Evolutionary conservation across 2,888 invertebrate genomes (phyloP), one percentile per base, ranked within the genome.

Genomic region (Escarpia spicata): DNA sequence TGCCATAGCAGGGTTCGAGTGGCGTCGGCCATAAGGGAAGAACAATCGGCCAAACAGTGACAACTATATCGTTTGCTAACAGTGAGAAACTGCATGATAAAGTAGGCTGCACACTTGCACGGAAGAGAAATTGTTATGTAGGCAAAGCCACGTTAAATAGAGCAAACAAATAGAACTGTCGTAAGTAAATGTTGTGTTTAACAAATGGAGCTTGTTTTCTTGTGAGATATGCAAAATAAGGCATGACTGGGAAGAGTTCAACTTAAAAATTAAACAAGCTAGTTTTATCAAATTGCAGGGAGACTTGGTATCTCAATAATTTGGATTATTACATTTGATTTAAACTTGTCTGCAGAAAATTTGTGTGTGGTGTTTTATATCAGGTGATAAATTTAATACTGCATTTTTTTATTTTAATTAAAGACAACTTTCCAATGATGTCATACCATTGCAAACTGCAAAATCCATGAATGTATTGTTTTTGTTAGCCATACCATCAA

Each of bases 1-100:
- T 75, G 92, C 92, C 15, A 43, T 94, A 44, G 93, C 93, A 43
- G 26, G 92, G 3, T 94, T 94, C 92, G 93, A 93, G 89, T 93
- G 92, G 92, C 37, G 92, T 12, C 92, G 92, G 45, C 92, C 92
- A 9, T 92, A 60, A 92, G 19, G 6, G 26, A 75, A 15, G 19
- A 75, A 0, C 26, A 26, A n/a, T 75, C 26, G 89, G 45, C n/a
- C 43, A 26, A 31, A 91, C 26, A 43, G 15, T 43, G 43, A 91
- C 2, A 91, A 91, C 37, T 91, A 37, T 91, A 91, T 91, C 15
- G 91, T 91, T 91, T 91, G 91, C 44, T 91, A 43, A 44, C 44
- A 19, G 43, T 43, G 43, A 44, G 43, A 44, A 91, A 91, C 44
- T 91, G 91, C 91, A 26, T 43, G 91, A 44, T 43, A 91, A 91